Conservation (phyloP, 2,888 invertebrate genomes). For the Oconnorella tubifera region DNA sequence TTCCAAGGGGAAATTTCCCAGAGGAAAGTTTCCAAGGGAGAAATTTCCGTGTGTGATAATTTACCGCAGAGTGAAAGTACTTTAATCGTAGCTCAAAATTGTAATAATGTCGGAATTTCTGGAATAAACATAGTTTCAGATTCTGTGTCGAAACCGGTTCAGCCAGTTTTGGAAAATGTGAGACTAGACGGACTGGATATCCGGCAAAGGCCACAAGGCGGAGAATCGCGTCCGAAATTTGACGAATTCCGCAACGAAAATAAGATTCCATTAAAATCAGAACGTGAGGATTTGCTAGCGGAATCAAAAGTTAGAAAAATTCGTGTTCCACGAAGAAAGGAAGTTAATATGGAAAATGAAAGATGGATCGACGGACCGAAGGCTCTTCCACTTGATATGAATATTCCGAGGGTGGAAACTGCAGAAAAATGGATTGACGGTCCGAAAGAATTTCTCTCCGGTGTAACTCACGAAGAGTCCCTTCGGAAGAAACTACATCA, state of each 20-base stretch:
- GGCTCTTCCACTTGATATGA: constrained; percentile 6
- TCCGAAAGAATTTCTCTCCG: constrained; percentile 3
- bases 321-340: constrained; percentile 4
- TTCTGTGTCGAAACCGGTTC: not conserved
- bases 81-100: too few species aligned
- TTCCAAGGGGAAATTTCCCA: not conserved
- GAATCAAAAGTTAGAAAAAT: not conserved
- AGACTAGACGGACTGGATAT: too few species aligned
- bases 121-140: not conserved
- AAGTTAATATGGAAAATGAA: constrained; percentile 58
- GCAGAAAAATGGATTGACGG: constrained; percentile 13
- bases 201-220: constrained; percentile 9
- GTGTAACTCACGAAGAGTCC: not conserved
- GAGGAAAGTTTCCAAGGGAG: not conserved
- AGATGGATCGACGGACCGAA: constrained; percentile 54
- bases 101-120: too few species aligned
- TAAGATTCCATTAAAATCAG: too few species aligned
- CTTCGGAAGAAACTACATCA: not conserved
- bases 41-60: not conserved
- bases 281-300: not conserved
- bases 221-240: constrained; percentile 9
- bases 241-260: constrained; percentile 1
- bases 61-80: too few species aligned
- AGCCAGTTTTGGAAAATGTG: not conserved
- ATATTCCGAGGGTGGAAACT: not conserved